A percentile compares a stretch with the other conserved stretches of the same genome.
Evolutionary conservation across 2,888 invertebrate genomes (phyloP).

Genomic region (Drosophila mimetica): DNA sequence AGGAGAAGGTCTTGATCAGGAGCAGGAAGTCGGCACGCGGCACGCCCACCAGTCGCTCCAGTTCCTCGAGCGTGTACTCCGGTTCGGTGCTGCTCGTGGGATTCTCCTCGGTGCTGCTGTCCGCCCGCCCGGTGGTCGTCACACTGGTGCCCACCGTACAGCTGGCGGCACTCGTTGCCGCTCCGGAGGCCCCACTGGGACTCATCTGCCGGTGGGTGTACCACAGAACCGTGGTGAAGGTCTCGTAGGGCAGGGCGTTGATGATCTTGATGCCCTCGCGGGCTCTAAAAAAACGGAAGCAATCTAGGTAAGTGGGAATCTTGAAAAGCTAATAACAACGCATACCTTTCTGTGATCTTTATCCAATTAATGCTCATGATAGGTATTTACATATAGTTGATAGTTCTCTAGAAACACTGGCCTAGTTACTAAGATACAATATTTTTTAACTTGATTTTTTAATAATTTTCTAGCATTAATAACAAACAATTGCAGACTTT

Average conservation of each 20-base stretch:
- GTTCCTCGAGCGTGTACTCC: slow-evolving; percentile 82
- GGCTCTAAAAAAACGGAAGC: slow-evolving; percentile 67
- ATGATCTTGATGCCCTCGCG: slow-evolving; percentile 84
- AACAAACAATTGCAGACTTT: slow-evolving; percentile 7
- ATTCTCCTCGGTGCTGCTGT: slow-evolving; percentile 45
- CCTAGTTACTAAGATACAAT: background rate
- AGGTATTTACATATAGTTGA: background rate
- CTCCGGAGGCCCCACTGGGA: slow-evolving; percentile 41
- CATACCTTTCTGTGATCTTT: slow-evolving; percentile 62
- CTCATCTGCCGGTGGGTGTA: slow-evolving; percentile 84
- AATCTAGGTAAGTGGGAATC: background rate
- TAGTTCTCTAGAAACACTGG: background rate
- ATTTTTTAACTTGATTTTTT: too few species aligned
- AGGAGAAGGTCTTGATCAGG: slow-evolving; percentile 84
- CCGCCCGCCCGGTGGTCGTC: slow-evolving; percentile 58
- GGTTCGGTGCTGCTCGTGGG: slow-evolving; percentile 68
- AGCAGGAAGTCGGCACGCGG: slow-evolving; percentile 82
- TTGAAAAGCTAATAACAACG: too few species aligned
- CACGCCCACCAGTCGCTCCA: slow-evolving; percentile 83
- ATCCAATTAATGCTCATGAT: slow-evolving; percentile 68
- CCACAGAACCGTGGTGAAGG: slow-evolving; percentile 82
- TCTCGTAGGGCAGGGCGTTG: slow-evolving; percentile 82
- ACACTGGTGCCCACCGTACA: slow-evolving; percentile 65
- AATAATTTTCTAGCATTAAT: background rate
- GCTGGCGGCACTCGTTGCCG: slow-evolving; percentile 8